These are phyloP conservation scores for Actenoides hombroni DNA, from an alignment of 2,113 vertebrate species.

Conservation along the genomic window DNA sequence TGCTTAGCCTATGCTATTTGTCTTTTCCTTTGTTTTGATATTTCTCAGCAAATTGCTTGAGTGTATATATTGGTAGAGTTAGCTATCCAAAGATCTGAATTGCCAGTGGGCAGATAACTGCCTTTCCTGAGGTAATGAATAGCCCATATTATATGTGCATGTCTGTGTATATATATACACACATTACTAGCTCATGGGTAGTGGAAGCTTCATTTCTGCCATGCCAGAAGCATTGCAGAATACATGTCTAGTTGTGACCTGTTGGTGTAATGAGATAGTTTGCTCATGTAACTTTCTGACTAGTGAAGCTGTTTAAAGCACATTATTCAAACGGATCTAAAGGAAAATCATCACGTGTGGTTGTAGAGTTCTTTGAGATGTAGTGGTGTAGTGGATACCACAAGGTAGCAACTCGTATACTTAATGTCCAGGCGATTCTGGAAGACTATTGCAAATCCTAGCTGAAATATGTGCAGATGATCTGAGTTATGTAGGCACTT, in stretches of 20 bases:
- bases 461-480: not conserved
- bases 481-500: not conserved
- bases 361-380: not conserved
- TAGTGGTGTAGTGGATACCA: not conserved
- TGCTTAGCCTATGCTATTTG: not conserved
- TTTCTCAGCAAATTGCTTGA: not conserved
- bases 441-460: not conserved
- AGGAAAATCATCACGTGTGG: not conserved
- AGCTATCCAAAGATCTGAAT: not conserved
- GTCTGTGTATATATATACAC: not conserved
- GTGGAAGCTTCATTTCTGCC: not conserved
- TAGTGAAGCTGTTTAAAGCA: not conserved
- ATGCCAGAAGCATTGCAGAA: not conserved
- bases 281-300: not conserved
- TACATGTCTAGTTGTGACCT: not conserved
- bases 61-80: not conserved
- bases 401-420: not conserved
- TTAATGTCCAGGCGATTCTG: not conserved
- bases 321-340: too few relatives aligned
- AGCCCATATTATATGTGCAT: rapidly evolving
- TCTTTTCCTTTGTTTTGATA: not conserved
- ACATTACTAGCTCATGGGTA: not conserved
- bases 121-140: not conserved
- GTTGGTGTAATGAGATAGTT: not conserved
- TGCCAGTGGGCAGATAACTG: not conserved